Evolutionary conservation across 2,888 invertebrate species (phyloP).

Genomic region (Drosophila pullipes): DNA sequence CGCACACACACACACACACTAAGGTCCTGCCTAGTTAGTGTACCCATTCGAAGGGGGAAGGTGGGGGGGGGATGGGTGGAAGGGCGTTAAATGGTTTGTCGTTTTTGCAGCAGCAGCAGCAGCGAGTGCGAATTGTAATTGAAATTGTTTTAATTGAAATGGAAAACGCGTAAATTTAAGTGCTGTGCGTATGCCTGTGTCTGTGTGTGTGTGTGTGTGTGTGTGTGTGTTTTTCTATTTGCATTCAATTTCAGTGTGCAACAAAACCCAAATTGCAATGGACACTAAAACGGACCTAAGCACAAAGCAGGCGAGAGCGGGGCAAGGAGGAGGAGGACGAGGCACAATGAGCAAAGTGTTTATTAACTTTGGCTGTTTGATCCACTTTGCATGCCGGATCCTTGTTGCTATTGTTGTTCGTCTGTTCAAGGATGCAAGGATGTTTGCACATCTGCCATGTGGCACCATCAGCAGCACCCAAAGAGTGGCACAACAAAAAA

Average conservation of each 20-base stretch:
- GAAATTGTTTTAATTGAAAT: slow-evolving; percentile 79
- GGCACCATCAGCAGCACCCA: slow-evolving; percentile 38
- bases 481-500: slow-evolving; percentile 15
- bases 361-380: slow-evolving; percentile 79
- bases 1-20: slow-evolving; percentile 1
- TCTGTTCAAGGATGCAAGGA: slow-evolving; percentile 67
- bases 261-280: slow-evolving; percentile 76
- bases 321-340: not conserved
- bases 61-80: not conserved
- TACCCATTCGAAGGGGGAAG: slow-evolving; percentile 23
- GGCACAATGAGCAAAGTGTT: slow-evolving; percentile 65
- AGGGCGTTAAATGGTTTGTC: slow-evolving; percentile 49
- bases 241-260: slow-evolving; percentile 79
- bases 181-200: slow-evolving; percentile 46
- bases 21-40: slow-evolving; percentile 71
- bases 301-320: not conserved
- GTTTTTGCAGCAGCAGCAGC: slow-evolving; percentile 12
- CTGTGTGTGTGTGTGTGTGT: slow-evolving; percentile 14
- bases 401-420: slow-evolving; percentile 42
- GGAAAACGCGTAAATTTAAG: slow-evolving; percentile 78
- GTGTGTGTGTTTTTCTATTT: slow-evolving; percentile 65
- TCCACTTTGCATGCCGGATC: slow-evolving; percentile 69
- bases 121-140: slow-evolving; percentile 31
- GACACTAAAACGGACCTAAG: slow-evolving; percentile 56
- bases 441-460: slow-evolving; percentile 69